A percentile compares a stretch with the other conserved stretches of the same genome.
phyloP scores from a whole-genome alignment of 2,797 vertebrate species.

The Pelobates cultripes region DNA sequence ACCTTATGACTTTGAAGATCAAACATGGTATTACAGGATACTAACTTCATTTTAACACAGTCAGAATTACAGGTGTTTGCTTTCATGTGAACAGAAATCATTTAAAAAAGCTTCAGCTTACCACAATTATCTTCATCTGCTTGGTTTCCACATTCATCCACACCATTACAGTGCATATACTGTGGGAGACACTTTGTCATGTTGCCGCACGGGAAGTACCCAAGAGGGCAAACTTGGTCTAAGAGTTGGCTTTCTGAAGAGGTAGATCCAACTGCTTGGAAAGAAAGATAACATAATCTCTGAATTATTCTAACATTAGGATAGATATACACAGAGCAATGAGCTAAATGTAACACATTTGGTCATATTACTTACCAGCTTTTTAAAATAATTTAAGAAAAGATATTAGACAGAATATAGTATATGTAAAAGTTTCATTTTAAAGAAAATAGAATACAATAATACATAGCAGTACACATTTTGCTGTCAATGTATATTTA shows the following conservation, averaged over 20 bases:
- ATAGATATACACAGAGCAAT: too few species aligned
- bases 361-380: too few species aligned
- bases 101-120: conserved; percentile 61
- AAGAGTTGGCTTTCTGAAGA: conserved; percentile 73
- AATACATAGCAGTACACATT: too few species aligned
- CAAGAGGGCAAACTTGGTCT: conserved; percentile 79
- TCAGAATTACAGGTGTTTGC: too few species aligned
- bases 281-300: neutral
- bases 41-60: too few species aligned
- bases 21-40: too few species aligned
- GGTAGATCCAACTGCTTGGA: conserved; percentile 65
- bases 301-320: too few species aligned
- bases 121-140: conserved; percentile 94
- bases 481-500: too few species aligned
- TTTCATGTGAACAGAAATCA: neutral
- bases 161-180: conserved; percentile 89
- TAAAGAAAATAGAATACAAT: too few species aligned
- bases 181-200: conserved; percentile 89
- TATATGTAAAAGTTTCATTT: neutral
- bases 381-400: neutral
- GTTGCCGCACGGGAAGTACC: conserved; percentile 94
- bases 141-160: conserved; percentile 89
- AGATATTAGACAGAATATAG: neutral
- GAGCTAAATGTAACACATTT: neutral
- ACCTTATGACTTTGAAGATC: too few species aligned